Evolutionary conservation across 1,140 invertebrate species (phyloP).

Genomic region (Bombus balteatus): DNA sequence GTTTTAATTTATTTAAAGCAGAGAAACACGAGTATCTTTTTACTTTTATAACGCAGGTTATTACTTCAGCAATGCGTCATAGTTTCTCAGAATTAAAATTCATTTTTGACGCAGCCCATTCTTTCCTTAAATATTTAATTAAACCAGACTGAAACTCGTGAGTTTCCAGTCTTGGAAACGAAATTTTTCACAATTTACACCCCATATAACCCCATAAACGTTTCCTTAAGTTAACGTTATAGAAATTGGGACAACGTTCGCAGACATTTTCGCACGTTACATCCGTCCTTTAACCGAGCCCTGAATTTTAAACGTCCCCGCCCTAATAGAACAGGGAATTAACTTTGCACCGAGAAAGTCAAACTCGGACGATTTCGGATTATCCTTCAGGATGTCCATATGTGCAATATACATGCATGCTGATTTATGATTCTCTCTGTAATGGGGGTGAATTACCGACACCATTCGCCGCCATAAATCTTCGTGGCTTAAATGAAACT

Average conservation of each 20-base stretch:
- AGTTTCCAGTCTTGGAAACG: neutral
- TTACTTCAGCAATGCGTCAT: neutral
- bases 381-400: neutral
- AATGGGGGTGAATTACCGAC: slow-evolving; percentile 3
- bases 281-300: neutral
- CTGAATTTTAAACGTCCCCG: slow-evolving; percentile 11
- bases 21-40: neutral
- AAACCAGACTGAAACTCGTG: neutral
- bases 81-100: neutral
- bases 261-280: slow-evolving; percentile 9
- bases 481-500: neutral
- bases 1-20: neutral
- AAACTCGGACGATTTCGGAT: neutral
- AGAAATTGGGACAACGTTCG: slow-evolving; percentile 8
- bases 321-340: neutral
- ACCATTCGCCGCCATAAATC: neutral
- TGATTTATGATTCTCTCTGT: slow-evolving; percentile 9
- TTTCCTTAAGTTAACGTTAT: slow-evolving; percentile 20
- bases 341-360: neutral
- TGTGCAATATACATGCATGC: too few relatives aligned
- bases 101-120: neutral
- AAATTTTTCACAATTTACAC: slow-evolving; percentile 14
- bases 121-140: slow-evolving; percentile 36
- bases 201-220: slow-evolving; percentile 21
- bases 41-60: neutral